Percentiles rank a stretch among this genome's conserved stretches.
Evolutionary conservation across 1,140 invertebrate genomes (phyloP).

Genomic region (Melipona quadrifasciata): DNA sequence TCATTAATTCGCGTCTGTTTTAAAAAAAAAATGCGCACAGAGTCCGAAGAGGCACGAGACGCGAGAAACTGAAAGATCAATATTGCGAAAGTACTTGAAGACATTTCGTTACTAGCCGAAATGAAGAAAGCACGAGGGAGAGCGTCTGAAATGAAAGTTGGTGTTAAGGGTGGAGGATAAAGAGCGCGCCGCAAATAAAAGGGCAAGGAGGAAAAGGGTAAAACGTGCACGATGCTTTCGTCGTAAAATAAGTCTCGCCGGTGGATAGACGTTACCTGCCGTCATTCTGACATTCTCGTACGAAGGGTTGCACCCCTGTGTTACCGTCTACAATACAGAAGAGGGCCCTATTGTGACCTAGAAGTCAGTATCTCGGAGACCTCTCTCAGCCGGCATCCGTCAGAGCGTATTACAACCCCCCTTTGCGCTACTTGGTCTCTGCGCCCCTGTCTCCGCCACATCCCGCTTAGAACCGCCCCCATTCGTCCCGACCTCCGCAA

Average conservation of each 20-base stretch:
- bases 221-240: conserved; percentile 32
- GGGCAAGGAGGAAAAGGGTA: background rate
- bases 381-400: conserved; percentile 70
- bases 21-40: background rate
- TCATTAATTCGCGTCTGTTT: conserved; percentile 17
- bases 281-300: conserved; percentile 30
- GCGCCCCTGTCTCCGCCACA: conserved; percentile 40
- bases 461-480: conserved; percentile 52
- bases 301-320: conserved; percentile 42
- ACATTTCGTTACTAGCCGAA: background rate
- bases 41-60: too few species aligned
- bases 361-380: conserved; percentile 70
- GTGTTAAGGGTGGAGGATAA: conserved; percentile 13
- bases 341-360: conserved; percentile 70
- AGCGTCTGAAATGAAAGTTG: conserved; percentile 11
- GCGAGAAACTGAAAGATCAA: background rate
- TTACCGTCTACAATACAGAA: conserved; percentile 58
- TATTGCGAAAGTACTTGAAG: background rate
- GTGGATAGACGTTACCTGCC: conserved; percentile 37
- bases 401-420: conserved; percentile 70
- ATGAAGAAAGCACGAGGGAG: conserved; percentile 9
- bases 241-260: conserved; percentile 44
- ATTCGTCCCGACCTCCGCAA: conserved; percentile 67
- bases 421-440: conserved; percentile 56
- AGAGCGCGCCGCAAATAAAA: conserved; percentile 1